Percentiles rank a stretch among this genome's conserved stretches.
phyloP scores from a whole-genome alignment of 2,888 invertebrate species.

The Acronicta alni region DNA sequence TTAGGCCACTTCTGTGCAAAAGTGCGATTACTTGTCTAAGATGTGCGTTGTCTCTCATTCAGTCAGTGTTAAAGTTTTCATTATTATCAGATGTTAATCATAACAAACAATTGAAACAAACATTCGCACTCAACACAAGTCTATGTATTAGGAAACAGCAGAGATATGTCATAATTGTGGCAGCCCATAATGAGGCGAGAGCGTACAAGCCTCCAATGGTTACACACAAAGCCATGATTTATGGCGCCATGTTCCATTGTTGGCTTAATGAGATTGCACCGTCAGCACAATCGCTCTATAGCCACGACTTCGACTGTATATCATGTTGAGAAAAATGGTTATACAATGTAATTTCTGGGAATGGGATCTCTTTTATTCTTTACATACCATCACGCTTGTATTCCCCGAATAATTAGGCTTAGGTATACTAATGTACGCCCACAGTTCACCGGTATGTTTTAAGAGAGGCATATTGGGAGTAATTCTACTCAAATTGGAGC shows the following conservation, averaged over 20 bases:
- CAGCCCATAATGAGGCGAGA: constrained; percentile 64
- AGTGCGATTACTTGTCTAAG: no score
- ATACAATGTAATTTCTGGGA: constrained; percentile 31
- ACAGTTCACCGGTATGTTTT: no score
- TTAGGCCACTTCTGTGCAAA: no score
- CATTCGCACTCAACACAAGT: constrained; percentile 13
- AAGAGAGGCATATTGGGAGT: no score
- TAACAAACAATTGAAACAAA: background rate
- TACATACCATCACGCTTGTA: no score
- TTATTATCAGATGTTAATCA: no score
- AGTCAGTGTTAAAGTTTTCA: no score
- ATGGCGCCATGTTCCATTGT: constrained; percentile 78
- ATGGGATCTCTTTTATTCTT: background rate
- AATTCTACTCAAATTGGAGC: no score
- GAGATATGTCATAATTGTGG: constrained; percentile 72
- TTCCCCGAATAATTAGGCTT: no score
- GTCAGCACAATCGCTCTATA: constrained; percentile 72
- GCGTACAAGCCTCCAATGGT: constrained; percentile 66
- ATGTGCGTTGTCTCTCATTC: no score
- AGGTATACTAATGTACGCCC: no score
- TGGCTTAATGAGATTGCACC: constrained; percentile 81
- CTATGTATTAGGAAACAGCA: constrained; percentile 38
- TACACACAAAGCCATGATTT: constrained; percentile 82
- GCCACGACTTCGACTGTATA: constrained; percentile 33
- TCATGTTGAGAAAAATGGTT: constrained; percentile 7